A percentile compares a stretch with the other conserved stretches of the same genome.
These are phyloP conservation scores for Lochmaea capreae DNA, from an alignment of 2,888 invertebrate species.

Conservation along the genomic window DNA sequence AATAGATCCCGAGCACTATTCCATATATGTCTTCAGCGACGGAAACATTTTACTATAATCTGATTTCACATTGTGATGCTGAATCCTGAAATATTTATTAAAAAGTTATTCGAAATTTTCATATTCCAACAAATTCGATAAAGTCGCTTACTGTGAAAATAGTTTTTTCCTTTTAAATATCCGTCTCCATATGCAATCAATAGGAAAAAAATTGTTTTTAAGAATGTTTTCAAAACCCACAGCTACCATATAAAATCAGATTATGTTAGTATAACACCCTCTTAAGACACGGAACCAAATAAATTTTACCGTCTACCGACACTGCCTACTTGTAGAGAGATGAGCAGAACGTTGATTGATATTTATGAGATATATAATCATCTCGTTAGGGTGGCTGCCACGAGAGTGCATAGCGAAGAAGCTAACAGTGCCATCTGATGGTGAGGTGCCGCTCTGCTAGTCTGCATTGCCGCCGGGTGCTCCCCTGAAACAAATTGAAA, in stretches of 20 bases:
- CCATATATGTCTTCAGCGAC: too few relatives aligned
- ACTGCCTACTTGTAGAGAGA: conserved; percentile 35
- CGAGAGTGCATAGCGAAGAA: conserved; percentile 50
- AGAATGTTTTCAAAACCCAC: too few relatives aligned
- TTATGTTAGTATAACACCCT: not conserved
- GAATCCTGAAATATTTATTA: too few relatives aligned
- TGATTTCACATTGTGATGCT: too few relatives aligned
- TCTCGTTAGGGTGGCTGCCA: conserved; percentile 58
- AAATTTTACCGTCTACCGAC: not conserved
- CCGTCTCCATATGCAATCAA: too few relatives aligned
- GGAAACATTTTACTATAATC: too few relatives aligned
- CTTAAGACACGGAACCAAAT: not conserved
- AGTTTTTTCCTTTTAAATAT: too few relatives aligned
- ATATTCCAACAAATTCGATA: too few relatives aligned
- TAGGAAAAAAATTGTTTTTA: too few relatives aligned
- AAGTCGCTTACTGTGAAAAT: too few relatives aligned
- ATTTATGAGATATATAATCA: conserved; percentile 57
- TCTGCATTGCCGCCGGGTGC: conserved; percentile 89
- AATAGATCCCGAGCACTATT: too few relatives aligned
- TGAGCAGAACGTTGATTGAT: conserved; percentile 50
- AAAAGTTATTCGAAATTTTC: too few relatives aligned
- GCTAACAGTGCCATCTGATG: conserved; percentile 57
- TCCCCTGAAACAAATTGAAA: conserved; percentile 73
- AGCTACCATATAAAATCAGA: not conserved
- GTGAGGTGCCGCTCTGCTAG: conserved; percentile 68